These are phyloP conservation scores for Aspidapion aeneum DNA, from an alignment of 2,888 invertebrate species.

Conservation along the genomic window DNA sequence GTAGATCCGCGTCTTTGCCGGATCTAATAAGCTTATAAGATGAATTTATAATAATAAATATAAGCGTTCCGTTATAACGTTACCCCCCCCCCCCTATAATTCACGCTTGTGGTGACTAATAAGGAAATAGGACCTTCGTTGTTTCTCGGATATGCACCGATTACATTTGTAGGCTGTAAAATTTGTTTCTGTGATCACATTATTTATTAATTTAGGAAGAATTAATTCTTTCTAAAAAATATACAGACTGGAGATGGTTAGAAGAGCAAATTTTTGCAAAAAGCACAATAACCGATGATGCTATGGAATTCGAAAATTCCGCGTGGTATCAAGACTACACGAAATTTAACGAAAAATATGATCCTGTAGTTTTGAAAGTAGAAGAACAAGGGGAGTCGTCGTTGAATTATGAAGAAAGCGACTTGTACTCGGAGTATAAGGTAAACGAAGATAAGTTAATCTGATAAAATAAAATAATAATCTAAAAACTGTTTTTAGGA, in stretches of 20 bases:
- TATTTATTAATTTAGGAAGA: too few relatives aligned
- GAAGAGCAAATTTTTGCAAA: slow-evolving; percentile 38
- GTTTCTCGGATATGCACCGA: too few relatives aligned
- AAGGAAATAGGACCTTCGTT: too few relatives aligned
- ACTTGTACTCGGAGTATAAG: slow-evolving; percentile 30
- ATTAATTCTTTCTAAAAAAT: slow-evolving; percentile 13
- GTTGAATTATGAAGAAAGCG: slow-evolving; percentile 25
- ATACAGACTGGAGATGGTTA: slow-evolving; percentile 22
- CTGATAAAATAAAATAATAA: too few relatives aligned
- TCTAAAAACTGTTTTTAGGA: neutral
- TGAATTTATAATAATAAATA: too few relatives aligned
- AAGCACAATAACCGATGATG: slow-evolving; percentile 26
- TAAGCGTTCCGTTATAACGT: too few relatives aligned
- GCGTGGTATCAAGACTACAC: slow-evolving; percentile 33
- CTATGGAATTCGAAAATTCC: slow-evolving; percentile 29
- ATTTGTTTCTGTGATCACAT: too few relatives aligned
- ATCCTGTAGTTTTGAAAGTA: slow-evolving; percentile 25
- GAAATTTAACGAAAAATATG: slow-evolving; percentile 29
- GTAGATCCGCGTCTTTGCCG: too few relatives aligned
- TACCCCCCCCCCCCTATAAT: too few relatives aligned
- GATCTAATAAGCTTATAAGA: too few relatives aligned
- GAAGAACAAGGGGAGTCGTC: slow-evolving; percentile 17
- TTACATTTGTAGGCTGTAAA: too few relatives aligned
- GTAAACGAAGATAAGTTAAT: slow-evolving; percentile 32
- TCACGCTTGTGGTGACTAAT: too few relatives aligned